A percentile compares a stretch with the other conserved stretches of the same genome.
Evolutionary conservation across 2,113 vertebrate species (phyloP).

Genomic region (Lichenostomus cassidix): DNA sequence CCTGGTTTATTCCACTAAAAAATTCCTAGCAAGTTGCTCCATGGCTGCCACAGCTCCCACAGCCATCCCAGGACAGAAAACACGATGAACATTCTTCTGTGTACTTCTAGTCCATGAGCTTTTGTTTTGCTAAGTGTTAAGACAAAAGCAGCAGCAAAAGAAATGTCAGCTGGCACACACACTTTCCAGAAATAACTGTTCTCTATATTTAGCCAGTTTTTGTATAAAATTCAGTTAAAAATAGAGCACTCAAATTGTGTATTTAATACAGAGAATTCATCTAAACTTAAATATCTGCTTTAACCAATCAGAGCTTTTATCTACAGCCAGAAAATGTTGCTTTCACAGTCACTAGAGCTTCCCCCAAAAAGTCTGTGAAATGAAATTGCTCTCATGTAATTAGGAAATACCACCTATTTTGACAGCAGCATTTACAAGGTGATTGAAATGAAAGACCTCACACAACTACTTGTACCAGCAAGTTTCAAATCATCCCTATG

Average conservation of each 20-base stretch:
- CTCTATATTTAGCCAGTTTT: slow-evolving; percentile 1
- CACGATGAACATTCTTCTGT: not conserved
- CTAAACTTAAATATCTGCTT: not conserved
- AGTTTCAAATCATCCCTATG: not conserved
- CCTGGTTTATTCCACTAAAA: not conserved
- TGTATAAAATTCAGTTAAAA: not conserved
- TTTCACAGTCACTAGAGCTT: not conserved
- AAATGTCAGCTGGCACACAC: not conserved
- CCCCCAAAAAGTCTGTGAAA: not conserved
- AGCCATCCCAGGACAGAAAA: not conserved
- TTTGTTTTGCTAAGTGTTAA: slow-evolving; percentile 6
- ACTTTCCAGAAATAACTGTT: slow-evolving; percentile 4
- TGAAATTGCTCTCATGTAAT: not conserved
- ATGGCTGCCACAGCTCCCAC: not conserved
- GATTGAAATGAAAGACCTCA: not conserved
- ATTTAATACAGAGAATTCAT: not conserved
- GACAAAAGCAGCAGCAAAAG: not conserved
- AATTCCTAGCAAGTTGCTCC: not conserved
- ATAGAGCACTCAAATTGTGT: not conserved
- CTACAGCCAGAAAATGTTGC: not conserved
- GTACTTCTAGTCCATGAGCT: not conserved
- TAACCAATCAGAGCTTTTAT: not conserved
- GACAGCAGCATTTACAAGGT: not conserved
- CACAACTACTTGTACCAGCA: not conserved
- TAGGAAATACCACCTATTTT: not conserved